Base-by-base conservation (phyloP, 2,797 vertebrate genomes). In the Spondyliosoma cantharus region DNA sequence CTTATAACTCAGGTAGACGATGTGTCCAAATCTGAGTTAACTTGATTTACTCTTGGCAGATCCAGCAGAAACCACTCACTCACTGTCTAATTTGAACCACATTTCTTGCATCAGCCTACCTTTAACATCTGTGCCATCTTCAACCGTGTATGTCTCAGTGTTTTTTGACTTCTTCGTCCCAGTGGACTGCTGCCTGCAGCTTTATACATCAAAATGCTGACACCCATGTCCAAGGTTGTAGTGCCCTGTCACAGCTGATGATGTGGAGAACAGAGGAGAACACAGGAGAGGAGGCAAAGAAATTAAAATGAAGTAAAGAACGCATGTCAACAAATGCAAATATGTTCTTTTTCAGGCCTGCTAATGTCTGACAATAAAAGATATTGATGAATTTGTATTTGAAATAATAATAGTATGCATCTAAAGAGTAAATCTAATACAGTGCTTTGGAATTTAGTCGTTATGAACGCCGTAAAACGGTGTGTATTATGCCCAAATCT, bases 141-240 rank as follows among this genome's bases (percentile, higher is more conserved):
- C 74, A 57, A 67, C 57, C 46, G n/a, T 8, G 8, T 63, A 27
- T 43, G 79, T 53, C 66, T 7, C 24, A 46, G 49, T 42, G 32
- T 29, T 71, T 63, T 29, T 1, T 2, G 17, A 42, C 48, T 19
- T 20, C 46, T 63, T 42, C 12, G 32, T 74, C n/a, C 3, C 60
- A 60, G 19, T 52, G 27, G 67, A 32, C 45, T 20, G 25, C 64
- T 64, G 53, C 76, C 53, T 56, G 29, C n/a, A 50, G 46, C 50
- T 29, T 70, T 67, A 83, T 83, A 32, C 62, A 77, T 72, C 54
- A 48, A 96, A 91, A 97, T 57, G 24, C 43, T 72, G 61, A 81
- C 60, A 63, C 27, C 70, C 43, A 46, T 50, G 53, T 59, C 32
- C 69, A 78, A 71, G 78, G 65, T 78, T 71, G 49, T 20, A 56